Conservation (phyloP, 2,113 vertebrate genomes). For the Cercopithecus mona region DNA sequence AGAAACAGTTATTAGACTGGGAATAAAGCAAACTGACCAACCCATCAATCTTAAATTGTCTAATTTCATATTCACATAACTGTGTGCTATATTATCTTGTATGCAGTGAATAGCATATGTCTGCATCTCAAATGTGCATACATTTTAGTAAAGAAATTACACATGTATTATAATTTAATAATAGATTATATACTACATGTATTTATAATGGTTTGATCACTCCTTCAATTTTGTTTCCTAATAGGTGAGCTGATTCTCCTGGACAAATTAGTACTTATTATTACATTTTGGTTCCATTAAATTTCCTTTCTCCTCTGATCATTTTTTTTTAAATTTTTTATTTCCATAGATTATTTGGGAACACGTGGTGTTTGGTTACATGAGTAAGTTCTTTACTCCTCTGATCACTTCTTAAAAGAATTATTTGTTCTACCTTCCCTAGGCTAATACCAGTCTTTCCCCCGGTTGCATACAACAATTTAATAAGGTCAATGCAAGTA, state of each 20-base stretch:
- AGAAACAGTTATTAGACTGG: not conserved
- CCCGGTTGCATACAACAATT: not conserved
- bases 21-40: not conserved
- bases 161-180: not conserved
- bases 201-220: not conserved
- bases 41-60: not conserved
- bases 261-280: not conserved
- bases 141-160: conserved; percentile 32
- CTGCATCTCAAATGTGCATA: not conserved
- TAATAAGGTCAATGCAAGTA: not conserved
- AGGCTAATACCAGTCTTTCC: not conserved
- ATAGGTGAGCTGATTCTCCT: conserved; percentile 7
- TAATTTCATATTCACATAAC: conserved; percentile 13
- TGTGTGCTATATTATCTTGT: not conserved
- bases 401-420: not conserved
- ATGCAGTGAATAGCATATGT: not conserved
- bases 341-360: too few species aligned
- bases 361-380: too few species aligned
- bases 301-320: not conserved
- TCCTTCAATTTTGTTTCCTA: conserved; percentile 16
- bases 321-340: not conserved
- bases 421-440: not conserved
- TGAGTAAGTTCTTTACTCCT: not conserved
- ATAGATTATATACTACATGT: not conserved
- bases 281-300: not conserved